These are phyloP conservation scores for Drosophila takahashii DNA, from an alignment of 1,140 invertebrate species.

Conservation along the genomic window DNA sequence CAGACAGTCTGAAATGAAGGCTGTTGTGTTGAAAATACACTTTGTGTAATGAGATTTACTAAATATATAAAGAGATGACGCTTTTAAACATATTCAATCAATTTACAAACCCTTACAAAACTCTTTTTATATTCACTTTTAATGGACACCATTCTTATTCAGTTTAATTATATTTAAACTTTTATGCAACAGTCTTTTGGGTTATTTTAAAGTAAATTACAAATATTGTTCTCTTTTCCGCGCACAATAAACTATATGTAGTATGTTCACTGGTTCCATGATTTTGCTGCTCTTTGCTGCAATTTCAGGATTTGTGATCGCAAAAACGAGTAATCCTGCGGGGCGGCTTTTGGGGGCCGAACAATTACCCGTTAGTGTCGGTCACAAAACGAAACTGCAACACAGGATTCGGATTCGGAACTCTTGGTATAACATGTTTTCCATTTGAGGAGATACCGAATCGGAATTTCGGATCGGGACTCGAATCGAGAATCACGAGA, in stretches of 20 bases:
- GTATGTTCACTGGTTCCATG: neutral
- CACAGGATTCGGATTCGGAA: slow-evolving; percentile 17
- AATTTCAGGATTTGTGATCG: slow-evolving; percentile 85
- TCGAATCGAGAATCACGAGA: slow-evolving; percentile 13
- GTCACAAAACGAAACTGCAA: slow-evolving; percentile 85
- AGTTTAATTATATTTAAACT: no score
- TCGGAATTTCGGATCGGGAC: neutral
- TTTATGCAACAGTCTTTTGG: neutral
- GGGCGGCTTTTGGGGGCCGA: slow-evolving; percentile 6
- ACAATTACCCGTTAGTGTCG: slow-evolving; percentile 84
- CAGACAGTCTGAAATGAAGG: neutral
- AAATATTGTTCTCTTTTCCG: neutral
- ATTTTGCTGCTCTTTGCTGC: slow-evolving; percentile 62
- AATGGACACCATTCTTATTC: neutral
- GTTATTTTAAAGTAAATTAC: no score
- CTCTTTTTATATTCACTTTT: neutral
- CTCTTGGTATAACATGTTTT: no score
- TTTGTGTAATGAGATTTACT: no score
- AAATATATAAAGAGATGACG: no score
- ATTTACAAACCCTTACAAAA: neutral
- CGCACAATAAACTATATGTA: neutral
- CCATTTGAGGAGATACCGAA: no score
- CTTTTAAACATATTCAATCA: no score
- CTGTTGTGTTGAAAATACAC: neutral
- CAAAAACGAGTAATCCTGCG: slow-evolving; percentile 81